Evolutionary conservation across 2,888 invertebrate genomes (phyloP).

Genomic region (Lepas anatifera): DNA sequence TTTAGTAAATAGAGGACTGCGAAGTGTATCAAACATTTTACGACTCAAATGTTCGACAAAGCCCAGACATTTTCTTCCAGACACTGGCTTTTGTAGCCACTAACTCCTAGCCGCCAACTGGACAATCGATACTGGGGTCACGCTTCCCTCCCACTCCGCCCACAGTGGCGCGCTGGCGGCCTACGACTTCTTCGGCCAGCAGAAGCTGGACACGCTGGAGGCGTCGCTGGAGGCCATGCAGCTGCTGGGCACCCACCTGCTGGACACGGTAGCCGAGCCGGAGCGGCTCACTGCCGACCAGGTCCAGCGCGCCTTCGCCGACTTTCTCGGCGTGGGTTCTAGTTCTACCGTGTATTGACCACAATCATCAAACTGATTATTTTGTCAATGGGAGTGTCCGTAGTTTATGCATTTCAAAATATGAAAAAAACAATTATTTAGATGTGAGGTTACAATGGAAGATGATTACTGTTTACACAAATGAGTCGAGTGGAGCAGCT

Average conservation of each 20-base stretch:
- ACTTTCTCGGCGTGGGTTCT: neutral
- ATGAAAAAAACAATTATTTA: neutral
- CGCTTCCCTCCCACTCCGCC: too few species aligned
- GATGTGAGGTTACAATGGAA: neutral
- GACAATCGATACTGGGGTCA: too few species aligned
- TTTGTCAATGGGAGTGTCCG: too few species aligned
- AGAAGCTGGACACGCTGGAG: constrained; percentile 53
- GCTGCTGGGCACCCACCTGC: neutral
- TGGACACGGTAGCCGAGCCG: neutral
- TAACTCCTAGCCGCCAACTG: too few species aligned
- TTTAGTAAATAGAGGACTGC: too few species aligned
- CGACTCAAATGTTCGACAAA: too few species aligned
- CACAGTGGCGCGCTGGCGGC: constrained; percentile 38
- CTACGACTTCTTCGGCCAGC: constrained; percentile 64
- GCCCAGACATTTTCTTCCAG: too few species aligned
- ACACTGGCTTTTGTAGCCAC: too few species aligned
- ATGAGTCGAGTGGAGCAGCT: neutral
- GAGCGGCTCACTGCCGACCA: neutral
- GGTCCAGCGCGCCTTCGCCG: neutral
- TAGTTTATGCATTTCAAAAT: too few species aligned
- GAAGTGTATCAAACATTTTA: too few species aligned
- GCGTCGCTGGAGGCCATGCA: constrained; percentile 41
- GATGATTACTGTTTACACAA: neutral
- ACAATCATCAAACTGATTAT: too few species aligned
- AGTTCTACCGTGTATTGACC: too few species aligned